These are phyloP conservation scores for Phymastichus coffea DNA, from an alignment of 1,140 invertebrate species.

Conservation along the genomic window DNA sequence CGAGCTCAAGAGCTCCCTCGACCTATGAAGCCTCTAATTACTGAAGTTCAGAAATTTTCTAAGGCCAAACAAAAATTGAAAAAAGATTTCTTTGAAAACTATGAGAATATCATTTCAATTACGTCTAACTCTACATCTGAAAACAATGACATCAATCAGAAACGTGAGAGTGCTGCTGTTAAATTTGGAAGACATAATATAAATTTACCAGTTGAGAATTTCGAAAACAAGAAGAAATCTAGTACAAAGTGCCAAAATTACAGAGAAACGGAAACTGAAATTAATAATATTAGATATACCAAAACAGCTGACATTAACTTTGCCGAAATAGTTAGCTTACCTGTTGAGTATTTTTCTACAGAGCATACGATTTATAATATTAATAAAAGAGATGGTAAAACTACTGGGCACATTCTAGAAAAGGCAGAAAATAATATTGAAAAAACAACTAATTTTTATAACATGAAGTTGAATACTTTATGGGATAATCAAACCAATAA, in stretches of 20 bases:
- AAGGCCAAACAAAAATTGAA: neutral
- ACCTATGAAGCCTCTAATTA: slow-evolving; percentile 4
- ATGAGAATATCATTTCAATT: too few species aligned
- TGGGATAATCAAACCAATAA: too few species aligned
- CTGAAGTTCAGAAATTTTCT: neutral
- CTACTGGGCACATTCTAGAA: too few species aligned
- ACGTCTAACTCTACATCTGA: too few species aligned
- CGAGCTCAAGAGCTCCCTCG: slow-evolving; percentile 1
- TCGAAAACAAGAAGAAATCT: neutral
- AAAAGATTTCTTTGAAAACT: slow-evolving; percentile 38
- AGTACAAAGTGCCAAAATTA: neutral
- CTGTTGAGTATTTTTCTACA: neutral
- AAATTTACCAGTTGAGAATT: too few species aligned
- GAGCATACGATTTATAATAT: neutral
- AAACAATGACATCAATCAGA: too few species aligned
- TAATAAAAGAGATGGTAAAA: neutral
- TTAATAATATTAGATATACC: neutral
- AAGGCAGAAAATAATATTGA: neutral
- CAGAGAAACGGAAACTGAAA: neutral
- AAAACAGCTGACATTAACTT: slow-evolving; percentile 11
- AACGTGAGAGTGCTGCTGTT: neutral
- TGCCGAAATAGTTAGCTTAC: slow-evolving; percentile 15
- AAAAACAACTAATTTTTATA: neutral
- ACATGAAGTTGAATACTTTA: neutral
- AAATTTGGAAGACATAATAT: neutral